Conservation (phyloP, 2,888 invertebrate genomes). For the Pachycephus smyrnensis region DNA sequence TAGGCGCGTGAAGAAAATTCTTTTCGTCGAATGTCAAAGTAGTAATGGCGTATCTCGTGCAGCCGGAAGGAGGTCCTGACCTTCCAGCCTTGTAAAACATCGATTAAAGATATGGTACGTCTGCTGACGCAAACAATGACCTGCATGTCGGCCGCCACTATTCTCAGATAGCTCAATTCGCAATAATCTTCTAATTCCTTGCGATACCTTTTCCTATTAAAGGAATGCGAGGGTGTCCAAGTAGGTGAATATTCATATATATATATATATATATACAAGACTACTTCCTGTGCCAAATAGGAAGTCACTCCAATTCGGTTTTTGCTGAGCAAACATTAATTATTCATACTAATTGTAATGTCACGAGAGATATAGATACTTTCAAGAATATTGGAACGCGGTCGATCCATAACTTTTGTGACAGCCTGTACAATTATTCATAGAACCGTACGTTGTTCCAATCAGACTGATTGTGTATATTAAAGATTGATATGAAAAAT, state of each 20-base stretch:
- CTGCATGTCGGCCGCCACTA: slow-evolving; percentile 53
- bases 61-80: neutral
- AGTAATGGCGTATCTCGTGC: neutral
- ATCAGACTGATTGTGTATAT: neutral
- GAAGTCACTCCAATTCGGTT: neutral
- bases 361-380: neutral
- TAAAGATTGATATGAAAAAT: neutral
- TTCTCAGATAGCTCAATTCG: slow-evolving; percentile 50
- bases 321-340: neutral
- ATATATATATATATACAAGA: too few species aligned
- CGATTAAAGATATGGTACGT: slow-evolving; percentile 18
- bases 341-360: neutral
- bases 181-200: slow-evolving; percentile 26
- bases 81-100: neutral
- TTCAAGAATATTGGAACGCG: neutral
- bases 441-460: neutral
- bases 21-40: neutral
- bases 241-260: neutral
- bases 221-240: neutral
- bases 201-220: neutral
- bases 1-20: neutral
- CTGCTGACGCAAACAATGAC: slow-evolving; percentile 62
- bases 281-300: neutral
- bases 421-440: neutral
- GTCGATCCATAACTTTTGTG: neutral